These are phyloP conservation scores for Amphipyra tragopoginis DNA, from an alignment of 2,888 invertebrate species.

Conservation along the genomic window DNA sequence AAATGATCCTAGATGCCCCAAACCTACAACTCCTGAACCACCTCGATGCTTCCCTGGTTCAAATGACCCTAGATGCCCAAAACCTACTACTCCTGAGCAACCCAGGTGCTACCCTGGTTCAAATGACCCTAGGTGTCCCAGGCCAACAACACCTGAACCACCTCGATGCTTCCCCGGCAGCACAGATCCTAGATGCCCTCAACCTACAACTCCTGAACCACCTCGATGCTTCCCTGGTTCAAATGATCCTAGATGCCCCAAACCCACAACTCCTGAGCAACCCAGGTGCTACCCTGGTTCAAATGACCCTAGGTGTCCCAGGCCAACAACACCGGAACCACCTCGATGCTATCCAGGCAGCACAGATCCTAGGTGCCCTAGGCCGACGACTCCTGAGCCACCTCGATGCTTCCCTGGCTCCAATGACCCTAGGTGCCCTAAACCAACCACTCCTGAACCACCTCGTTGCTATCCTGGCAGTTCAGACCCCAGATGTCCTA, in stretches of 20 bases:
- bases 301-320: slow-evolving; percentile 72
- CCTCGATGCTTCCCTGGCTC: slow-evolving; percentile 65
- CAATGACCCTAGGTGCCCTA: slow-evolving; percentile 61
- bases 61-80: slow-evolving; percentile 61
- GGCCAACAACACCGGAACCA: slow-evolving; percentile 65
- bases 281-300: slow-evolving; percentile 64
- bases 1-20: slow-evolving; percentile 64
- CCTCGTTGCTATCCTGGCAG: slow-evolving; percentile 66
- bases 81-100: slow-evolving; percentile 59
- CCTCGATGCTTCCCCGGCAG: slow-evolving; percentile 50
- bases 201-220: slow-evolving; percentile 51
- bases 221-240: slow-evolving; percentile 52
- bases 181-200: slow-evolving; percentile 50
- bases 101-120: slow-evolving; percentile 64
- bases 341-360: slow-evolving; percentile 71
- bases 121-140: slow-evolving; percentile 64
- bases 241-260: slow-evolving; percentile 52
- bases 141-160: slow-evolving; percentile 40
- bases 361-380: slow-evolving; percentile 67
- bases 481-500: slow-evolving; percentile 62
- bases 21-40: slow-evolving; percentile 58
- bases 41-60: slow-evolving; percentile 70
- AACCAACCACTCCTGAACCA: slow-evolving; percentile 55
- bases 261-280: slow-evolving; percentile 66
- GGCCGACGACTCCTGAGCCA: slow-evolving; percentile 56